phyloP scores from a whole-genome alignment of 2,888 invertebrate species.

The Eustalomyia histrio region DNA sequence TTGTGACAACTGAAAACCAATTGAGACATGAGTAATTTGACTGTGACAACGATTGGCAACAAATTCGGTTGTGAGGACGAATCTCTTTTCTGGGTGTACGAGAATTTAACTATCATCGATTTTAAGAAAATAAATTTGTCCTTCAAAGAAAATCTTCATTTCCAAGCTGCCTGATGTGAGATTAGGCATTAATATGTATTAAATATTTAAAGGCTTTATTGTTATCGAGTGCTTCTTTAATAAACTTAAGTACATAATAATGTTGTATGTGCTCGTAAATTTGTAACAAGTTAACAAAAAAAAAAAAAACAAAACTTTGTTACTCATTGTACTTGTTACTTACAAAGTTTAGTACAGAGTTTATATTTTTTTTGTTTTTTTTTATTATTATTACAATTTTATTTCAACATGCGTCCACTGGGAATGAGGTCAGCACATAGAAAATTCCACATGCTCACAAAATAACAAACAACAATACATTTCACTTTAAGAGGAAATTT shows the following conservation, averaged over 20 bases:
- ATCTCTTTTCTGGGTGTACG: no score
- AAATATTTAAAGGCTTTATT: no score
- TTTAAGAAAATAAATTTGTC: no score
- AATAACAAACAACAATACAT: constrained; percentile 6
- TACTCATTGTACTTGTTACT: background rate
- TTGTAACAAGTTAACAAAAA: background rate
- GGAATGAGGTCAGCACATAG: constrained; percentile 44
- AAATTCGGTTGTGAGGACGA: no score
- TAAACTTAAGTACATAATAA: background rate
- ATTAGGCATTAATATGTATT: no score
- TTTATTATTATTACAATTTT: constrained; percentile 8
- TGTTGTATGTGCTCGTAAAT: background rate
- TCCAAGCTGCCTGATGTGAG: no score
- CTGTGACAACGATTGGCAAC: no score
- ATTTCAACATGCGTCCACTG: constrained; percentile 39
- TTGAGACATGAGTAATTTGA: no score
- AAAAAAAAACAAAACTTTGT: background rate
- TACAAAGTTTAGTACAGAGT: constrained; percentile 5
- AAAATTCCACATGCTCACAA: constrained; percentile 29
- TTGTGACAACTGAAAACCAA: no score
- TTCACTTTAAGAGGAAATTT: constrained; percentile 20
- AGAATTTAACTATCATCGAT: no score
- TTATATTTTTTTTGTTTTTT: constrained; percentile 21
- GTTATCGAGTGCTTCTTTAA: no score
- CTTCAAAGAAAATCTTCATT: no score